Base-by-base conservation (phyloP, 2,113 vertebrate genomes). In the Tetrax tetrax region DNA sequence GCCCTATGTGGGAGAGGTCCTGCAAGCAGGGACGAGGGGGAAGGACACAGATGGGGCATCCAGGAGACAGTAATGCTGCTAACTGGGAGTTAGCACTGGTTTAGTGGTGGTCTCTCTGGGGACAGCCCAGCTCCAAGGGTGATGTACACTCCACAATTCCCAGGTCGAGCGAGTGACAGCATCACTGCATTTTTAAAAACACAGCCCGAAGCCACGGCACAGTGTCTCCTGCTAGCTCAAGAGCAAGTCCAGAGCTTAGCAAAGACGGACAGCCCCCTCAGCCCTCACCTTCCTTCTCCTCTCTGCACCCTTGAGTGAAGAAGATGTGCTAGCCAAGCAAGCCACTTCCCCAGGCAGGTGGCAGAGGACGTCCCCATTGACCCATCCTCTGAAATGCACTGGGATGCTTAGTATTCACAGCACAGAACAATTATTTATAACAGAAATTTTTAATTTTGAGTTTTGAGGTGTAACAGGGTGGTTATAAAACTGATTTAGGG, bases 401-500 rank as follows among this genome's bases (percentile, higher is more conserved):
- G 70, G 7, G 53, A 6, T 28, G 29, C 63, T 97, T 43, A 45
- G 76, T 60, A 97, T 96, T 96, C 96, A 64, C 54, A 56, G 65
- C 80, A 94, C 70, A 92, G 29, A 38, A 38, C 87, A 77, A 82
- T 91, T 97, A 95, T 94, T 96, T 96, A 93, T 84, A 90, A 85
- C 51, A 72, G 95, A 88, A 85, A 96, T 97, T 87, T 91, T 94
- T 97, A 91, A 94, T 94, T 90, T 64, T 69, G 84, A 95, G 82
- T 91, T 96, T 86, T 95, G 57, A 96, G 91, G 82, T 97, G 90
- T 95, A 97, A 97, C 90, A 96, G 96, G 95, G 63, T 78, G 79
- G 95, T 95, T 96, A 75, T 97, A 96, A 96, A 94, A 93, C 78
- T 96, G 96, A 97, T 97, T 97, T 97, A 97, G 38, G 87, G 86